Conservation (phyloP, 2,888 invertebrate species). For the Lepidochrysops patricia region DNA sequence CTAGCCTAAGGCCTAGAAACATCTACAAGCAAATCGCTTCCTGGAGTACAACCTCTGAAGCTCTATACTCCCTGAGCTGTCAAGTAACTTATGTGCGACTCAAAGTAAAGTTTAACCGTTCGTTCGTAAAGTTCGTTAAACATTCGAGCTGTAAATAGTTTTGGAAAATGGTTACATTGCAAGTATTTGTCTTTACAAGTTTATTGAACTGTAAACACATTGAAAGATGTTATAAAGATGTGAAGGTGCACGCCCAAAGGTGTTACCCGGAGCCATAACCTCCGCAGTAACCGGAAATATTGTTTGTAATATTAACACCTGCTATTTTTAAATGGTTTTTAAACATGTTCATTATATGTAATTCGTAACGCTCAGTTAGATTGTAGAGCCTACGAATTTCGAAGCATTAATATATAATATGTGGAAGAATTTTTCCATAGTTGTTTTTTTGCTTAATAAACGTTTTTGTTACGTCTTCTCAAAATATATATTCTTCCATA, state of each 20-base stretch:
- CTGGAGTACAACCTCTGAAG: neutral
- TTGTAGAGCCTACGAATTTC: too few species aligned
- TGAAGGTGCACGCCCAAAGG: constrained; percentile 30
- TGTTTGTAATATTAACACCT: neutral
- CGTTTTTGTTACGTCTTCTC: too few species aligned
- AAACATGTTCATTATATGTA: neutral
- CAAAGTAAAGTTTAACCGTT: neutral
- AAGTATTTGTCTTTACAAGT: constrained; percentile 33
- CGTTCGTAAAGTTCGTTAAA: too few species aligned
- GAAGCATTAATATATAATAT: too few species aligned
- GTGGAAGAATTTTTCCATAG: too few species aligned
- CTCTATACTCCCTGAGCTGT: neutral
- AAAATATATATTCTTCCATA: too few species aligned
- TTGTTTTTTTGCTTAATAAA: too few species aligned
- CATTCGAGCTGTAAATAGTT: constrained; percentile 20
- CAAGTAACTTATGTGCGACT: neutral
- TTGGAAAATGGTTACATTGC: constrained; percentile 24
- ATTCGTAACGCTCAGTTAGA: neutral
- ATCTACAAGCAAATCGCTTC: neutral
- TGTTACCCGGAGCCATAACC: neutral
- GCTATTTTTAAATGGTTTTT: neutral
- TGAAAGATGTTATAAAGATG: constrained; percentile 65
- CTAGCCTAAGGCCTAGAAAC: too few species aligned
- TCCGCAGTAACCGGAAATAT: constrained; percentile 12
- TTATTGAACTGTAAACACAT: constrained; percentile 58